phyloP scores from a whole-genome alignment of 2,113 vertebrate genomes.

The Notiomystis cincta region DNA sequence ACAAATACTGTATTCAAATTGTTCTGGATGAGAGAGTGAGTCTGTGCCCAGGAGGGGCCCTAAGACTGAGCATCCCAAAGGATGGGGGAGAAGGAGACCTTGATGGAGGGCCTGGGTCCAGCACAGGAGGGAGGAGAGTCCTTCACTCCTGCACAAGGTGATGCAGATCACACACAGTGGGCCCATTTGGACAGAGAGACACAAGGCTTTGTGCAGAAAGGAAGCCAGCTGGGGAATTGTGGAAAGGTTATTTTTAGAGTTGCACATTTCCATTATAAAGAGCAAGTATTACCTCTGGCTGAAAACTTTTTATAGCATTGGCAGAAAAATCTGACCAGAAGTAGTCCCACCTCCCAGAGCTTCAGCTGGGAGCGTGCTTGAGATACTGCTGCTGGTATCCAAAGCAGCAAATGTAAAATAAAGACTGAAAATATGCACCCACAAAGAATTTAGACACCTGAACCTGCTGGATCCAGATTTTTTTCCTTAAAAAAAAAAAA shows the following conservation, averaged over 20 bases:
- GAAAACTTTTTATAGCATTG: background rate
- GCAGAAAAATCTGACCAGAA: background rate
- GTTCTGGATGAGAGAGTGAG: background rate
- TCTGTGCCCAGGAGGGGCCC: background rate
- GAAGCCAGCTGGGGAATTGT: background rate
- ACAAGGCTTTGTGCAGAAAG: background rate
- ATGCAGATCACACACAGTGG: background rate
- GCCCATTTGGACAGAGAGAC: background rate
- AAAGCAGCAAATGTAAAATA: background rate
- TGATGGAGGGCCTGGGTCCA: background rate
- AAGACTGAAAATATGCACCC: background rate
- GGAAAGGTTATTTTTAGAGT: slow-evolving; percentile 24
- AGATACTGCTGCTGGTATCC: background rate
- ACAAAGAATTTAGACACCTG: background rate
- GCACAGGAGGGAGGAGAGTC: background rate
- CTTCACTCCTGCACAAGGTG: background rate
- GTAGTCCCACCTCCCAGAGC: background rate
- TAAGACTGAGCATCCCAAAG: background rate
- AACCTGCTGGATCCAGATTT: background rate
- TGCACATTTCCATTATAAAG: slow-evolving; percentile 1
- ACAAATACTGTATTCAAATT: background rate
- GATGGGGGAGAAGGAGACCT: background rate
- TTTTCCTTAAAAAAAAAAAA: background rate
- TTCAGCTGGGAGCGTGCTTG: background rate
- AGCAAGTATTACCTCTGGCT: background rate